Evolutionary conservation across 2,113 vertebrate genomes (phyloP).

Genomic region (Gorilla gorilla): DNA sequence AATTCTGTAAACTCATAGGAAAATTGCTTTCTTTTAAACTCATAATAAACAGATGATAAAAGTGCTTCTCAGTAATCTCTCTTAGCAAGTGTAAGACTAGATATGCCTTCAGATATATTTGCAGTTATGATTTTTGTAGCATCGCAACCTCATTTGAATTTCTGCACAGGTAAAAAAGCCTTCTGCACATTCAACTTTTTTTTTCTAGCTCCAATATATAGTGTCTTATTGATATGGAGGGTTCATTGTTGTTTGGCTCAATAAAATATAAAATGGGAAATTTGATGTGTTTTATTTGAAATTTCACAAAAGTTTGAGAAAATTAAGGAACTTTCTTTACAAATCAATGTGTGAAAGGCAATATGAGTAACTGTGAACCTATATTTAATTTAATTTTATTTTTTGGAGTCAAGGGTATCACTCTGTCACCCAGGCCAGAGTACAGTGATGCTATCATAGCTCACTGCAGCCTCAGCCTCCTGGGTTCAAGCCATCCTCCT

Average conservation of each 20-base stretch:
- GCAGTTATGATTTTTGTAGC: not conserved
- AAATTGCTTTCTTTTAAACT: not conserved
- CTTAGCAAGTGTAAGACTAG: not conserved
- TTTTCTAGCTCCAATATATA: not conserved
- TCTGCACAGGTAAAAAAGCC: too few relatives aligned
- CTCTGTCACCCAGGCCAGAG: too few relatives aligned
- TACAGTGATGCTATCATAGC: too few relatives aligned
- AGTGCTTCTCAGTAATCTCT: not conserved
- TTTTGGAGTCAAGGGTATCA: too few relatives aligned
- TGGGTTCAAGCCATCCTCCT: too few relatives aligned
- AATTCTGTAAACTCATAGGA: not conserved
- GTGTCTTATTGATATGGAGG: not conserved
- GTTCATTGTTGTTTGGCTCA: conserved; percentile 7
- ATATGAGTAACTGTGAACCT: not conserved
- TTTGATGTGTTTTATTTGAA: conserved; percentile 20
- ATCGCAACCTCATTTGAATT: too few relatives aligned
- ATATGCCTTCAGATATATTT: not conserved
- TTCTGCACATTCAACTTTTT: not conserved
- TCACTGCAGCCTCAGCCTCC: too few relatives aligned
- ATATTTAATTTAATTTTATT: too few relatives aligned
- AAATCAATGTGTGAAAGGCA: not conserved
- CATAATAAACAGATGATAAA: not conserved
- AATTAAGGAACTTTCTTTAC: not conserved
- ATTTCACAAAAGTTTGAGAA: conserved; percentile 23
- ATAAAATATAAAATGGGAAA: not conserved